Base-by-base conservation (phyloP, 1,140 invertebrate genomes). In the Varroa destructor region DNA sequence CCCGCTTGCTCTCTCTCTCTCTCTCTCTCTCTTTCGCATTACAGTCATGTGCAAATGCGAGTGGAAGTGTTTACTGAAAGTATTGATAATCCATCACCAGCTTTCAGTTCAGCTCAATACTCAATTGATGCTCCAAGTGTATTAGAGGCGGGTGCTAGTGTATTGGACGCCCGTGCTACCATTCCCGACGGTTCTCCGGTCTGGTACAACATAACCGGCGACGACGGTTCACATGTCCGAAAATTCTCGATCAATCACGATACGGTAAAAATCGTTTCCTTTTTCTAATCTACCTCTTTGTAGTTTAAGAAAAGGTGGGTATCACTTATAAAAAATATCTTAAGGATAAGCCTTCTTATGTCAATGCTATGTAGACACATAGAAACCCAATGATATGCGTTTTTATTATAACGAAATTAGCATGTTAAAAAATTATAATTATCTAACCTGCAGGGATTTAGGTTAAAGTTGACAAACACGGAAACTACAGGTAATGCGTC, bases 211-310 rank as follows among this genome's bases (percentile, higher is more conserved):
- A 76, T 77, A 10, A 74, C 75, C 25, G 70, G 72, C 37, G 64
- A 72, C 12, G 72, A 75, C 61, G 73, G 71, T 14, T 72, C 73
- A 0, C 55, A 73, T 14, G 71, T 74, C 40, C 61, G 74, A 70
- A 73, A 74, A 37, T 77, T 77, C 46, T 73, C 74, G 6, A 77
- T 77, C 54, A 75, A 77, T 71, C 75, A 75, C 55, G 74, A 77
- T 55, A 76, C 76, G 10, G 74, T 75, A 74, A 71, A 46, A 55
- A 8, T 56, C 14, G 40, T 42, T 51, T 51, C 46, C 8, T 51
- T 51, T 51, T 8, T 51, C 8, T 51, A 51, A 5, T 51, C 46
- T 51, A 5, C 8, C 46, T 8, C 46, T 51, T 51, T 3, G 3
- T 8, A 8, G 4, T 8, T 51, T 51, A 8, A 51, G 46, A 8